Evolutionary conservation across 2,113 vertebrate genomes (phyloP), one percentile per base, ranked within the genome.

Genomic region (Syngnathus floridae): DNA sequence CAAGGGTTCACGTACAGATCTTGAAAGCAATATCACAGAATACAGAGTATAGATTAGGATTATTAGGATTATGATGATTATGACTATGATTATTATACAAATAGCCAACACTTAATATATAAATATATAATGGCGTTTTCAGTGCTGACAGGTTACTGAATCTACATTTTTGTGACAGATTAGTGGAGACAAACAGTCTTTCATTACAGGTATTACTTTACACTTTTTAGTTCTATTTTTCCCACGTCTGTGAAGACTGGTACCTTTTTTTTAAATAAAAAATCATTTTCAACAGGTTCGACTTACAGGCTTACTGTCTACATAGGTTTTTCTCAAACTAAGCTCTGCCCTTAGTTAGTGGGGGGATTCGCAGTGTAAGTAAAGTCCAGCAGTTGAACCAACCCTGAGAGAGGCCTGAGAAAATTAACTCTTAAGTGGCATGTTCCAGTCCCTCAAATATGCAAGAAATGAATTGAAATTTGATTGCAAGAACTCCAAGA

Each of bases 381-480:
- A 13, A 22, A 75, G 26, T 45, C 45, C 6, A 31, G 59, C 43
- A 46, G 54, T 14, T 45, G 54, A 7, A 73, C 43, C 14, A 43
- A 49, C 21, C 45, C 31, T 6, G 41, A 31, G 26, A 66, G 49
- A 51, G 17, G 26, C 12, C 38, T 64, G 46, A 72, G 72, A 57
- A 79, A 73, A 82, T 81, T 35, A 83, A 85, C 79, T 68, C 62
- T 80, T 90, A 88, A 83, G 41, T 86, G 67, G 85, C 80, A 86
- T 89, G 89, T 89, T 87, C 73, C 74, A 84, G 85, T 93, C 92
- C 92, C 82, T 93, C 91, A 93, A 85, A 81, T 79, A 82, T 83
- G 85, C 76, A 86, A 88, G 82, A 80, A 84, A 89, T 90, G 87
- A 90, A 92, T 93, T 90, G 90, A 82, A 88, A 89, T 90, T 93